Evolutionary conservation across 1,140 invertebrate species (phyloP).

Genomic region (Campoletis sonorensis): DNA sequence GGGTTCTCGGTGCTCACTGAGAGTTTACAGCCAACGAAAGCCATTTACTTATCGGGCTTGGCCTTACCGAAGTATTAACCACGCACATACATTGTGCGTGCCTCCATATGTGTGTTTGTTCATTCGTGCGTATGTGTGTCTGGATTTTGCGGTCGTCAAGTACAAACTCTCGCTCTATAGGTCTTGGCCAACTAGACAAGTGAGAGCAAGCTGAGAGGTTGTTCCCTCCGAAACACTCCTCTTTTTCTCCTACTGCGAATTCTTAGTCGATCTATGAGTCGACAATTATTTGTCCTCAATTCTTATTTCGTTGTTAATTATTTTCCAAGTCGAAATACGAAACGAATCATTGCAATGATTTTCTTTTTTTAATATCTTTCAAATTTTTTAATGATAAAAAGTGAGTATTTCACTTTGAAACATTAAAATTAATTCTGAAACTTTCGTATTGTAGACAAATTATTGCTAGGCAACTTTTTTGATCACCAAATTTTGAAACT

Average conservation of each 20-base stretch:
- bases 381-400: no score
- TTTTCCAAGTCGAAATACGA: no score
- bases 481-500: no score
- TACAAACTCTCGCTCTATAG: constrained; percentile 23
- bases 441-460: no score
- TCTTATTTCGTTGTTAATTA: background rate
- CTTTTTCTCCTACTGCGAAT: background rate
- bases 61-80: constrained; percentile 46
- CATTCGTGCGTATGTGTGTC: background rate
- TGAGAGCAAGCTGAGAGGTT: constrained; percentile 1
- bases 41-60: constrained; percentile 48
- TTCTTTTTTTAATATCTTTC: no score
- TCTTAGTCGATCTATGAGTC: background rate
- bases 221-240: constrained; percentile 21
- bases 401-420: no score
- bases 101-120: background rate
- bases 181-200: constrained; percentile 41
- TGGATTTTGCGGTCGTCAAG: constrained; percentile 1
- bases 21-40: constrained; percentile 23
- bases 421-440: no score
- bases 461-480: no score
- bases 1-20: background rate
- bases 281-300: background rate
- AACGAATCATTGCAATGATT: no score
- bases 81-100: background rate